Base-by-base conservation (phyloP, 2,113 vertebrate genomes). In the Myotis davidii region DNA sequence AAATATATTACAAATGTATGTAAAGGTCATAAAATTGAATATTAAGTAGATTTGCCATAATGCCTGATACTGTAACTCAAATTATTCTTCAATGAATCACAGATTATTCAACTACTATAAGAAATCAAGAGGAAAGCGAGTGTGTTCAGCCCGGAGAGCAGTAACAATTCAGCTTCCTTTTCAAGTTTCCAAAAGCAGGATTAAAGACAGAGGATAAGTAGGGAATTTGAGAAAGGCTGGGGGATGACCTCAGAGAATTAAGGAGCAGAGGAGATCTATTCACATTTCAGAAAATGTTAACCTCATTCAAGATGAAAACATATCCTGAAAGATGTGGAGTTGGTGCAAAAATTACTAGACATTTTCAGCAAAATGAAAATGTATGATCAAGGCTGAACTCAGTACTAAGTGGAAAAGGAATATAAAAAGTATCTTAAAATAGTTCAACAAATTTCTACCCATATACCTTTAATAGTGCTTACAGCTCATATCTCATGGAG, bases 351-450 rank as follows among this genome's bases (percentile, higher is more conserved):
- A 67, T 59, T 21, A 61, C 14, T 59, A 65, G 20, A 84, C 9
- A 74, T 78, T 85, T 91, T 79, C n/a, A 72, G 37, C 2, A 95
- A 85, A 86, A 54, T 84, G 3, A 88, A 91, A 94, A 78, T 72
- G n/a, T 18, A 39, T 79, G n/a, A 90, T 76, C 8, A 85, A 84
- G 20, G 3, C 34, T 85, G 37, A 94, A 85, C 42, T 88, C 39
- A 25, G 29, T 52, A 85, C 45, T 90, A 88, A 89, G 29, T 14
- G 1, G 6, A 83, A 48, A 1, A 12, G 11, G 21, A 21, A 37
- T 78, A 56, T 10, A 54, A 65, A 73, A 94, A 67, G 9, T 70
- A 11, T 76, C 39, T 64, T 72, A 45, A 90, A 12, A 77, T 2
- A 85, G 13, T 78, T 93, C 18, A 93, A 65, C 10, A 23, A 61